Evolutionary conservation across 2,797 vertebrate genomes (phyloP), one percentile per base, ranked within the genome.

Genomic region (Sebastes taczanowskii): DNA sequence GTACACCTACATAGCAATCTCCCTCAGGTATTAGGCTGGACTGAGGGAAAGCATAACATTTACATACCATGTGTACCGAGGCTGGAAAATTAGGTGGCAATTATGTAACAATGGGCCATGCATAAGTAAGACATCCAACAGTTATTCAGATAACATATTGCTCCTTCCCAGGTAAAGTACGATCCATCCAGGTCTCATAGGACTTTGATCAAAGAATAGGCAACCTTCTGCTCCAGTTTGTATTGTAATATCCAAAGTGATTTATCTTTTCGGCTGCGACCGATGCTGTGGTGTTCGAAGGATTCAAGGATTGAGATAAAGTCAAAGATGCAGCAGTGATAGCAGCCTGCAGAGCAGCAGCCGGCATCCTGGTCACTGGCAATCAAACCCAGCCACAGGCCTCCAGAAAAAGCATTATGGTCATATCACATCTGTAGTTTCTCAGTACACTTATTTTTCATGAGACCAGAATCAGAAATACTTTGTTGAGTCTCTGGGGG

Each of bases 61-160:
- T 92, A 87, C 93, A 95, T 93, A 90, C 8, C 22, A n/a, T 70
- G 74, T 80, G 82, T 72, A 27, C 55, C 18, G 4, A 72, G 32
- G 64, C 59, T 78, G 35, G 64, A 67, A 86, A 91, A 93, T 92
- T 92, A 93, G 81, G 68, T 72, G 74, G 64, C 89, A 91, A 92
- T 92, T 90, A 88, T 80, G 27, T 81, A 80, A 76, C 80, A 65
- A 76, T 46, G 68, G 81, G 77, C 34, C 52, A 18, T 56, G 75
- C 77, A 72, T 85, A 86, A 88, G 78, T 66, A 82, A 86, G 81
- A 87, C 60, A 86, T 90, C 83, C 84, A 83, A 83, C 63, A 55
- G 65, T 81, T 82, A 74, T 85, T 88, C 74, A 70, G 78, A 86
- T 79, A 66, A 38, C 53, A 71, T 69, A n/a, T 62, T 71, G 78